phyloP scores from a whole-genome alignment of 30 jellyfish, hydroid and myxozoan genomes.

The Hydractinia echinata region DNA sequence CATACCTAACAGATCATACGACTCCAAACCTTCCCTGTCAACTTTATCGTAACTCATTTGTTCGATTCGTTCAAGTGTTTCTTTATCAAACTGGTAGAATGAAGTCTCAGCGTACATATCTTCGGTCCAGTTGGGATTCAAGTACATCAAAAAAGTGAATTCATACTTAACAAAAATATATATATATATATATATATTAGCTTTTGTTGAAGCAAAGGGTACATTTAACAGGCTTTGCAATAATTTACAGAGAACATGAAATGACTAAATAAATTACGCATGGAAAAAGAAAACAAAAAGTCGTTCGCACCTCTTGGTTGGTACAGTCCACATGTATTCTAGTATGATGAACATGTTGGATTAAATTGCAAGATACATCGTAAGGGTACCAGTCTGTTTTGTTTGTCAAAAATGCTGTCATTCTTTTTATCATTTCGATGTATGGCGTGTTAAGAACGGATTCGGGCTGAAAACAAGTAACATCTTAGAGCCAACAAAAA shows the following conservation, averaged over 20 bases:
- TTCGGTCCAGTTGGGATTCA: conserved; percentile 63
- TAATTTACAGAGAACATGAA: background rate
- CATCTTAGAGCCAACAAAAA: background rate
- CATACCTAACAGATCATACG: conserved; percentile 17
- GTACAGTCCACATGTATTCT: conserved; percentile 64
- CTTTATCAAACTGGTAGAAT: conserved; percentile 27
- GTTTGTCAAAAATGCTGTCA: conserved; percentile 49
- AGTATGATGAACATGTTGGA: conserved; percentile 64
- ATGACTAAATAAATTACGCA: too few species aligned
- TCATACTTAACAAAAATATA: conserved; percentile 51
- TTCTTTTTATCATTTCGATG: conserved; percentile 27
- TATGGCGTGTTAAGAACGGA: conserved; percentile 25
- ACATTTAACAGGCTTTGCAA: too few species aligned
- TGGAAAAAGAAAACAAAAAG: background rate
- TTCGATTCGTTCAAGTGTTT: background rate
- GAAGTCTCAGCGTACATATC: conserved; percentile 73
- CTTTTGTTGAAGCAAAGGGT: background rate
- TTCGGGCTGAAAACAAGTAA: conserved; percentile 40
- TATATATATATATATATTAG: background rate
- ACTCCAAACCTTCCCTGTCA: conserved; percentile 9
- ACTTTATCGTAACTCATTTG: background rate
- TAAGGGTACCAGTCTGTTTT: conserved; percentile 68
- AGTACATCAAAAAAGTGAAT: conserved; percentile 66
- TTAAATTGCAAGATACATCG: conserved; percentile 70
- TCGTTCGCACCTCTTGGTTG: conserved; percentile 52